Evolutionary conservation across 2,888 invertebrate species (phyloP), one percentile per base, ranked within the genome.

Genomic region (Microdon myrmicae): DNA sequence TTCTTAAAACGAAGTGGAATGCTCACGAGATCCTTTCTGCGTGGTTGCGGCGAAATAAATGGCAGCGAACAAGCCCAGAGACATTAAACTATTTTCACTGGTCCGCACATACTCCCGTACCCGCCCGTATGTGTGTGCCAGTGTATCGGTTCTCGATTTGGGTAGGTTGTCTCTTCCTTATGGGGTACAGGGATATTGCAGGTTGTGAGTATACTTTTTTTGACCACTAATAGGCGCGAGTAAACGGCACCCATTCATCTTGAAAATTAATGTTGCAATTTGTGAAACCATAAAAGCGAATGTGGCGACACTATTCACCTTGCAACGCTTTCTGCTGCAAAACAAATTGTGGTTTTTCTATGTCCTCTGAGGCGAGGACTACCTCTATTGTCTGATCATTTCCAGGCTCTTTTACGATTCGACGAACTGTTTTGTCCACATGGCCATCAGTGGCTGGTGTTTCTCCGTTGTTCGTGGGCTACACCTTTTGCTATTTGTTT

Each of bases 231-330:
- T 64, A 64, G 58, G 64, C 64, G 64, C 64, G 64, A 64, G 64
- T 56, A 58, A 58, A 47, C 64, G 64, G 58, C 58, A 51, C 29
- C 58, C 64, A 64, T 64, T 64, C 64, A 64, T 64, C 64, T 64
- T 64, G 58, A 43, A 58, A 64, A 64, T 58, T 51, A 58, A 64
- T 64, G 64, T 58, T 58, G 64, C 64, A 64, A 64, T 64, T 64
- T 64, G 64, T 53, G 64, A 58, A 58, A 64, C 64, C 64, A 64
- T 64, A 58, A 64, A 58, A 64, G 58, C 58, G 64, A 58, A 64
- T 64, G 64, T 64, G 64, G 64, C 37, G 64, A 64, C 58, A 64
- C 64, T 64, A 58, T 64, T 64, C 58, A 64, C 64, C 64, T 64
- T 56, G 64, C 64, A 53, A 38, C 45, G 31, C 64, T n/a, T n/a